Evolutionary conservation across 2,797 vertebrate species (phyloP), one percentile per base, ranked within the genome.

Genomic region (Karalla daura): DNA sequence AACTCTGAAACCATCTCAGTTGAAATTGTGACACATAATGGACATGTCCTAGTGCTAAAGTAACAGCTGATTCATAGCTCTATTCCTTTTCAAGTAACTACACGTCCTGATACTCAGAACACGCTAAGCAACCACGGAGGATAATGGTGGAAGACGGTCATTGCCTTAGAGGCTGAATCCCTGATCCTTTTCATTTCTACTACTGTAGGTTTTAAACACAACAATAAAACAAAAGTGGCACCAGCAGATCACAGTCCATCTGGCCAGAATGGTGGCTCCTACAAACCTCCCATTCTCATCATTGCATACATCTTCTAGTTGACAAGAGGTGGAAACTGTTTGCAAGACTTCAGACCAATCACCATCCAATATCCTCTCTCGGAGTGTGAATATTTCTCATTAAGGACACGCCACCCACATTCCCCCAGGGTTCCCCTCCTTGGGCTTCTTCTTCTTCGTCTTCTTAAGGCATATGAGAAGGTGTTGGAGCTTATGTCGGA

Each of bases 401-500:
- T 18, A 72, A 63, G 18, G 14, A 47, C 35, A 40, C 24, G 17
- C 39, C 50, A 62, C 65, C 3, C 17, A 28, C 41, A 14, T 13
- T 11, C 11, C 17, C 5, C 44, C 5, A 37, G 1, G 24, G 24
- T 41, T 40, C 7, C n/a, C 43, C 30, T 49, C 27, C 30, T 2
- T 12, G 5, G 18, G 18, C 15, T 46, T 56, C 37, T 47, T 24
- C 30, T 2, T 12, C 4, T 17, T n/a, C 15, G 43, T 56, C 37
- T 47, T 69, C 36, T 63, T 86, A 87, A 91, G 86, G 88, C 86
- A 73, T 76, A 32, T 50, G 23, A 70, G 63, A 68, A 67, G 68
- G 79, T 80, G 70, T 17, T 49, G 52, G 77, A 55, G 30, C 18
- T 61, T 52, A 30, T 9, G 33, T 40, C n/a, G 28, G 32, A 50